These are phyloP conservation scores for Bombus sibiricus DNA, from an alignment of 1,140 invertebrate species.

Conservation along the genomic window DNA sequence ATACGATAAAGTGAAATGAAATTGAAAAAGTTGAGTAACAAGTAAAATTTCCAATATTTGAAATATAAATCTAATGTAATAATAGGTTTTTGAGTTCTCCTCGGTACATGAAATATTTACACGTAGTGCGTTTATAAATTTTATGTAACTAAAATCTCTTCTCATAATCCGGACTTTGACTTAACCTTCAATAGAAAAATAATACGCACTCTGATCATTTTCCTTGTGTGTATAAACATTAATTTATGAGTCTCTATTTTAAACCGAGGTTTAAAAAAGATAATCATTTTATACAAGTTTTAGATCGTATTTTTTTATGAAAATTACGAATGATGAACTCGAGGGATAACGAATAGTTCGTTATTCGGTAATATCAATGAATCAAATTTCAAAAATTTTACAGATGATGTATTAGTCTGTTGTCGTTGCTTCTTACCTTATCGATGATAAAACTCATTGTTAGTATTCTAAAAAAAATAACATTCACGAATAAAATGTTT, in stretches of 20 bases:
- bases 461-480: not conserved
- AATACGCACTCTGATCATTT: too few species aligned
- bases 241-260: too few species aligned
- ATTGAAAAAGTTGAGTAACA: too few species aligned
- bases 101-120: not conserved
- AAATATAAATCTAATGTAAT: too few species aligned
- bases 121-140: not conserved
- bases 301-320: not conserved
- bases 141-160: not conserved
- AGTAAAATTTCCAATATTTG: too few species aligned
- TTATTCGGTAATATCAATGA: not conserved
- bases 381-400: not conserved
- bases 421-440: not conserved
- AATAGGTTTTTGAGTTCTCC: too few species aligned
- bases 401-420: not conserved
- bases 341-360: too few species aligned
- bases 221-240: too few species aligned
- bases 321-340: not conserved
- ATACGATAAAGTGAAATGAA: too few species aligned
- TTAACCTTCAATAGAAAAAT: too few species aligned
- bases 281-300: not conserved
- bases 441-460: not conserved
- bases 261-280: not conserved
- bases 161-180: too few species aligned
- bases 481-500: not conserved